Evolutionary conservation across 2,113 vertebrate genomes (phyloP).

Genomic region (Phoxinus phoxinus): DNA sequence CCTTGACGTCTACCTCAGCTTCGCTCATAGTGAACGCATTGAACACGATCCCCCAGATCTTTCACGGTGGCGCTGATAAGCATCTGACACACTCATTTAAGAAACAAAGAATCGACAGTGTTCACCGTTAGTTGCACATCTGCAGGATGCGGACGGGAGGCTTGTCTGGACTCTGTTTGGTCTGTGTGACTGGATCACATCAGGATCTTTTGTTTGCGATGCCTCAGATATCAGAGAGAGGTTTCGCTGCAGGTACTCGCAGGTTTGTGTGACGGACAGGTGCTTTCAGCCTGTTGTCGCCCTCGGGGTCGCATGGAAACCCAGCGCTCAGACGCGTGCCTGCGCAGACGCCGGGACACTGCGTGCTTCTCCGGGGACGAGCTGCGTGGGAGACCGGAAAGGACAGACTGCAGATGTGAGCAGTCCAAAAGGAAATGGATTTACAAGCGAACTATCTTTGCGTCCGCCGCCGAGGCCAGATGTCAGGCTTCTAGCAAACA

Average conservation of each 20-base stretch:
- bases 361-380: slow-evolving; percentile 10
- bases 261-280: slow-evolving; percentile 64
- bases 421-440: slow-evolving; percentile 60
- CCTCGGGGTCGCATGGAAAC: slow-evolving; percentile 62
- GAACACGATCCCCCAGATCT: neutral
- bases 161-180: slow-evolving; percentile 62
- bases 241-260: slow-evolving; percentile 58
- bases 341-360: slow-evolving; percentile 49
- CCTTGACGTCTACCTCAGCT: neutral
- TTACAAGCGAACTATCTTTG: slow-evolving; percentile 28
- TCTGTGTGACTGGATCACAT: slow-evolving; percentile 54
- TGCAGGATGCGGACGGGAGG: slow-evolving; percentile 63
- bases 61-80: slow-evolving; percentile 23
- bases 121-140: neutral
- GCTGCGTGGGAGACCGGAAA: neutral
- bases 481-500: slow-evolving; percentile 7
- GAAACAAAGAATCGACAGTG: slow-evolving; percentile 29
- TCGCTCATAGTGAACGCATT: neutral
- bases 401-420: neutral
- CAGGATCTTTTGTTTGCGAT: slow-evolving; percentile 59
- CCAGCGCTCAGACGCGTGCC: slow-evolving; percentile 67
- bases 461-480: slow-evolving; percentile 4
- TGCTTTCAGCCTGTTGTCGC: slow-evolving; percentile 61
- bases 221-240: slow-evolving; percentile 58
- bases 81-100: slow-evolving; percentile 16